Base-by-base conservation (phyloP, 2,113 vertebrate species). In the Struthio camelus region DNA sequence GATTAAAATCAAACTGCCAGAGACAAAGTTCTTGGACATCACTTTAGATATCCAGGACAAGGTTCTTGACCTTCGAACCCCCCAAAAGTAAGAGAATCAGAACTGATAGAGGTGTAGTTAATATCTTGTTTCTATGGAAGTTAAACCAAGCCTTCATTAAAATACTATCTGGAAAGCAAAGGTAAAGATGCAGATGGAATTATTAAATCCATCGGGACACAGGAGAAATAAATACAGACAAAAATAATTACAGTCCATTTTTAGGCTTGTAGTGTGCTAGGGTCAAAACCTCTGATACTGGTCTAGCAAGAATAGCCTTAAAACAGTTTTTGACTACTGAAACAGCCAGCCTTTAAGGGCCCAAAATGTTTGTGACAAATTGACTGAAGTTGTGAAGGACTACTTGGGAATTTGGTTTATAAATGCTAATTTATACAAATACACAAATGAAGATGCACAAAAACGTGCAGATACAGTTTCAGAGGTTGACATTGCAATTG, bases 1-100 rank as follows among this genome's bases (percentile, higher is more conserved):
- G 99, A 97, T 99, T 80, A 99, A 98, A 98, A 98, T 99, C 97
- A 98, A 99, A 93, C 97, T 99, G 6, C 99, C 99, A 28, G 98
- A 98, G 65, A 99, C 98, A 6, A 99, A 98, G 91, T 82, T 95
- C 78, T 97, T 98, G 64, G 99, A 99, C 53, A 98, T 99, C 85
- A 73, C 98, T 16, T 96, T 99, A 80, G 99, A 99, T 89, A 96
- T 99, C 38, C 98, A 98, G 86, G 99, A 99, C 85, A 99, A 84
- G 30, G 97, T 98, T 93, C 98, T 99, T 91, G 99, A 99, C 96
- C 98, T 99, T 46, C 98, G 99, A 72, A 99, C 99, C 50, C 98
- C 98, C 14, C 97, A 98, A 97, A 99, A 99, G 99, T 99, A 98
- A 98, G 99, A 98, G 59, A 85, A 95, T 85, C 38, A 93, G 51